Evolutionary conservation across 2,113 vertebrate species (phyloP).

Genomic region (Neopipo cinnamomea): DNA sequence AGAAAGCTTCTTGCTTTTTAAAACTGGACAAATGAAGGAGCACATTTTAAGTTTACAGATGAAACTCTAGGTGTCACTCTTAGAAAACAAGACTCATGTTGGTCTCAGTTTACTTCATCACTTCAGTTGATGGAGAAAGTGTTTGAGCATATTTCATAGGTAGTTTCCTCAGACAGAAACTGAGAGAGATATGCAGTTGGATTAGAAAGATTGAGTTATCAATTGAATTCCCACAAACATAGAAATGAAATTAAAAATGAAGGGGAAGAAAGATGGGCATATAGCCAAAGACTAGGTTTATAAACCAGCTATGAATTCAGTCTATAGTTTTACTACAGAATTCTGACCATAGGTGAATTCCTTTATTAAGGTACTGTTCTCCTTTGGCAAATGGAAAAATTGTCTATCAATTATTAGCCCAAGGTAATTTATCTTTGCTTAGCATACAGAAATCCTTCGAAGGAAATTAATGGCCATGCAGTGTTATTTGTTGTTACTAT

Average conservation of each 20-base stretch:
- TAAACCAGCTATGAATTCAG: not conserved
- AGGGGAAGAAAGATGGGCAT: not conserved
- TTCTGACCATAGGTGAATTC: not conserved
- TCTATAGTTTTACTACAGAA: not conserved
- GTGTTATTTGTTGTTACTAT: not conserved
- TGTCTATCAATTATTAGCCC: not conserved
- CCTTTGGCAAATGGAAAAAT: not conserved
- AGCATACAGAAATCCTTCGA: not conserved
- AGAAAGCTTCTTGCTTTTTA: not conserved
- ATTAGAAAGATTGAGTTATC: not conserved
- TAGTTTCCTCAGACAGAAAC: not conserved
- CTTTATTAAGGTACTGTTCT: not conserved
- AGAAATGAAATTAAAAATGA: not conserved
- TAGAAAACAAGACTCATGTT: conserved; percentile 21
- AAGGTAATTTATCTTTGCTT: not conserved
- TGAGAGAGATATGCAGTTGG: not conserved
- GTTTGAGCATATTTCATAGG: not conserved
- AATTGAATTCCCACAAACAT: not conserved
- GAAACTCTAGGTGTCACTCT: conserved; percentile 63
- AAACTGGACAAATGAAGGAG: not conserved
- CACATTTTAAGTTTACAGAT: conserved; percentile 2
- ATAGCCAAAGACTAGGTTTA: not conserved
- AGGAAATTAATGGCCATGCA: not conserved
- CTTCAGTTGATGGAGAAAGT: not conserved
- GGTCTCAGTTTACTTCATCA: not conserved